Evolutionary conservation across 1,140 invertebrate genomes (phyloP).

Genomic region (Bemisia tabaci): DNA sequence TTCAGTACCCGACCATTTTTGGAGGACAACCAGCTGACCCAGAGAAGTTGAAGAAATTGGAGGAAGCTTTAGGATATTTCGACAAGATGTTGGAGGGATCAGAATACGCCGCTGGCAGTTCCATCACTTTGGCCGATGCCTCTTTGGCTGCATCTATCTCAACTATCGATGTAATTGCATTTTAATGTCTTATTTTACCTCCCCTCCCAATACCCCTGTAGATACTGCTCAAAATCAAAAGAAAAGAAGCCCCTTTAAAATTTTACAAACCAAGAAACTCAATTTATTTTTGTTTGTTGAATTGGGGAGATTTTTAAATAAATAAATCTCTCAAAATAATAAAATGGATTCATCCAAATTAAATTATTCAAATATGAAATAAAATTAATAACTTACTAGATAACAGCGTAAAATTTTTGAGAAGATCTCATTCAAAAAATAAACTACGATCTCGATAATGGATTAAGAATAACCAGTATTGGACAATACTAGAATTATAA

Average conservation of each 20-base stretch:
- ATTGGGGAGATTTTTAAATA: no score
- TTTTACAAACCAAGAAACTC: neutral
- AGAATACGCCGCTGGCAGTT: constrained; percentile 48
- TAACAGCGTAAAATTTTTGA: no score
- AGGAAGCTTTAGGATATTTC: constrained; percentile 45
- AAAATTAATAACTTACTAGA: no score
- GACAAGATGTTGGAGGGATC: constrained; percentile 49
- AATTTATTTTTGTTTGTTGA: no score
- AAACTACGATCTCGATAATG: no score
- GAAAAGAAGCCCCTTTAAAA: neutral
- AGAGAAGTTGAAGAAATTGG: constrained; percentile 45
- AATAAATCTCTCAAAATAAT: neutral
- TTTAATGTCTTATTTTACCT: neutral
- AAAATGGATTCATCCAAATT: no score
- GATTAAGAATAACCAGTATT: no score
- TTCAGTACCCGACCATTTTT: constrained; percentile 57
- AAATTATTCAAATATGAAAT: no score
- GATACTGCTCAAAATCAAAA: neutral
- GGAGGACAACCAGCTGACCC: constrained; percentile 44
- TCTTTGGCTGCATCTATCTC: constrained; percentile 43
- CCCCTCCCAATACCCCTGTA: neutral
- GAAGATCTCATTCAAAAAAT: no score
- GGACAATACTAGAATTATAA: no score
- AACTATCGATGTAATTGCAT: constrained; percentile 42
- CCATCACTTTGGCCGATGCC: constrained; percentile 61